A percentile compares a stretch with the other conserved stretches of the same genome.
Conservation (phyloP, 2,797 vertebrate species). For the Acrossocheilus fasciatus region DNA sequence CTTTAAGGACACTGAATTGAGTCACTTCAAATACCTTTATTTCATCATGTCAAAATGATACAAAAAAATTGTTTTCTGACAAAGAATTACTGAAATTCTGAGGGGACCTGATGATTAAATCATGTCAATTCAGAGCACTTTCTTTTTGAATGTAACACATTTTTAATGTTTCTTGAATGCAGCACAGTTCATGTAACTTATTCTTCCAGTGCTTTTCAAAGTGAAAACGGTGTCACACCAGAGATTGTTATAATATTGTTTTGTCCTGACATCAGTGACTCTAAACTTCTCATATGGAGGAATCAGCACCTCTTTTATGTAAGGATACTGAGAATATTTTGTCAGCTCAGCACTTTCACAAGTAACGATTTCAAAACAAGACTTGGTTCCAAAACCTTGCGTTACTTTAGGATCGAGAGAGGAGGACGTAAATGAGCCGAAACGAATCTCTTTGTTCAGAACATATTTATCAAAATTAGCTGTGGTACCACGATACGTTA, state of each 20-base stretch:
- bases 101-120: not conserved
- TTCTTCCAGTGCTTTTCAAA: not conserved
- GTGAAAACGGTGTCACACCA: not conserved
- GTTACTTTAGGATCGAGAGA: not conserved
- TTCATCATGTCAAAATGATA: not conserved
- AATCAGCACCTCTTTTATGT: not conserved
- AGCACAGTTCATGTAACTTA: not conserved
- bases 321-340: not conserved
- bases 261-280: not conserved
- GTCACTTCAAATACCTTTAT: not conserved
- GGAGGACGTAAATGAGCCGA: not conserved
- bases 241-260: too few relatives aligned
- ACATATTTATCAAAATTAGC: not conserved
- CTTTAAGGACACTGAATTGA: not conserved
- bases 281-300: slow-evolving; percentile 13
- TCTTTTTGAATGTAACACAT: not conserved
- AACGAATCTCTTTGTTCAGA: not conserved
- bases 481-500: not conserved
- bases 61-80: too few relatives aligned
- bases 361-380: not conserved
- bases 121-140: not conserved
- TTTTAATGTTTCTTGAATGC: not conserved
- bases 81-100: too few relatives aligned
- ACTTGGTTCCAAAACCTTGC: not conserved
- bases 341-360: not conserved